Evolutionary conservation across 1,140 invertebrate genomes (phyloP), one percentile per base, ranked within the genome.

Genomic region (Ceratosolen fusciceps): DNA sequence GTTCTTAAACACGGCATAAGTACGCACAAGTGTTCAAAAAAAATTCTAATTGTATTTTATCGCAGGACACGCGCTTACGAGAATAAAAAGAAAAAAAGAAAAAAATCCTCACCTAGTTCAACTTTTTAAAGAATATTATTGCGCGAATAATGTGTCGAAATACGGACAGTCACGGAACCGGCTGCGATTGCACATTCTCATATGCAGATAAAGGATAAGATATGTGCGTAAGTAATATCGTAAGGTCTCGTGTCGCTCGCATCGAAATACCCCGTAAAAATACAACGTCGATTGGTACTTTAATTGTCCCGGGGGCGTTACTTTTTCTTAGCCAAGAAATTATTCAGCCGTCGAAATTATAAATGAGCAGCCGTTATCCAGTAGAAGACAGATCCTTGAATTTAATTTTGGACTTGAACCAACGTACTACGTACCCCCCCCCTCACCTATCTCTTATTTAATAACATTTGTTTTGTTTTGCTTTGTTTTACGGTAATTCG

Each of bases 321-420:
- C 34, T 37, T 54, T 58, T n/a, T 2, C 34, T 58, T 74, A 56
- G 52, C 29, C 31, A 82, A 83, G 83, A 85, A 86, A 80, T 84
- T 75, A 72, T 68, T 52, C 68, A 81, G 7, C 12, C 65, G 2
- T 34, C 10, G 12, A 34, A 34, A 62, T 62, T 34, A 62, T 16
- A 62, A 34, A 62, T 5, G 14, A 3, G 16, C 5, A 43, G 39
- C 39, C 5, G 5, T 43, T 43, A 12, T 43, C 39, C 12, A 43
- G 39, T 43, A 43, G 39, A 43, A 43, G n/a, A n/a, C n/a, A n/a
- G n/a, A n/a, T n/a, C n/a, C n/a, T n/a, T n/a, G n/a, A n/a, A n/a
- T n/a, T n/a, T n/a, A n/a, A n/a, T n/a, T 43, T 43, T 43, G 39
- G 39, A 43, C 12, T 12, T 7, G 39, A 12, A 43, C 39, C 39